Conservation (phyloP, 2,113 vertebrate genomes). For the Junco hyemalis region DNA sequence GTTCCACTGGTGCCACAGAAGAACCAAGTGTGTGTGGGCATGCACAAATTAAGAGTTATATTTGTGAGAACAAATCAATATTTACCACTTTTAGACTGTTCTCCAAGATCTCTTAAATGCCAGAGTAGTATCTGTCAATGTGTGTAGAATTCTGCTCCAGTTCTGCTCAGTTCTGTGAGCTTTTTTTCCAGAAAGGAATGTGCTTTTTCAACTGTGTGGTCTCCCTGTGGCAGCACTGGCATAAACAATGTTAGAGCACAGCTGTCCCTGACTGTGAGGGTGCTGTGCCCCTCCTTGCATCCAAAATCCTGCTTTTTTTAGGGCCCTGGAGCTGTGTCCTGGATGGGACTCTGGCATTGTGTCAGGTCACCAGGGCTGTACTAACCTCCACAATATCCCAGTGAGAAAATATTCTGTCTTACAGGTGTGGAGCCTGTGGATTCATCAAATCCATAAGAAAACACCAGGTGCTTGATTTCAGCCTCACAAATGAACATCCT, state of each 20-base stretch:
- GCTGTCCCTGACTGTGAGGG: not conserved
- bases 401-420: not conserved
- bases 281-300: not conserved
- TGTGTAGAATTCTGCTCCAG: not conserved
- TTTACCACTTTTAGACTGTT: not conserved
- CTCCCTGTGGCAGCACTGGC: not conserved
- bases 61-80: not conserved
- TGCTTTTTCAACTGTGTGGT: not conserved
- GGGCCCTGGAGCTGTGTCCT: not conserved
- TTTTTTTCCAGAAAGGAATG: not conserved
- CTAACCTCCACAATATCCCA: not conserved
- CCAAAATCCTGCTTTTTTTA: not conserved
- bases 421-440: not conserved
- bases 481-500: not conserved
- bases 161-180: not conserved
- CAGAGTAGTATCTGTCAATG: not conserved
- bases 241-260: not conserved
- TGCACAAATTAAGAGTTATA: not conserved
- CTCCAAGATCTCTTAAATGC: not conserved
- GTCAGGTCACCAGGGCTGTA: not conserved
- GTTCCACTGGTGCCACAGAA: not conserved
- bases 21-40: rapidly evolving
- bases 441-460: not conserved
- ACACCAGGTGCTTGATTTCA: not conserved
- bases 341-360: not conserved